Evolutionary conservation across 2,888 invertebrate species (phyloP), one percentile per base, ranked within the genome.

Genomic region (Selenia dentaria): DNA sequence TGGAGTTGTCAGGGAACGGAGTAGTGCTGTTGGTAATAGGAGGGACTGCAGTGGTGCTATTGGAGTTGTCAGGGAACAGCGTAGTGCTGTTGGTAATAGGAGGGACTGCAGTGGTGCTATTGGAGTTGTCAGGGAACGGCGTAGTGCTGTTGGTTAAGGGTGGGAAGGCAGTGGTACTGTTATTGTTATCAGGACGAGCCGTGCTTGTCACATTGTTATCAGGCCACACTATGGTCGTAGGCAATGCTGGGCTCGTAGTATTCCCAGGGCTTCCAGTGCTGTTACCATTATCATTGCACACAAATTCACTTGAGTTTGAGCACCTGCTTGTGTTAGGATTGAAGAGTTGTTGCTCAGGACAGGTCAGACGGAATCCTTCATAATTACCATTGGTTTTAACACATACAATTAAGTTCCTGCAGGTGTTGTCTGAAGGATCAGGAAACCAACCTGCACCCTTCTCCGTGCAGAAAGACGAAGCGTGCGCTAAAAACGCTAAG

Each of bases 371-470:
- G n/a, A 11, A 24, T 5, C 3, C n/a, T 1, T 13, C 4, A 1
- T 5, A 4, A n/a, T 8, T 24, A 5, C 13, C 22, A 8, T 12
- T 13, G 9, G n/a, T 8, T 4, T 12, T 8, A 2, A n/a, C 12
- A n/a, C 33, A 33, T 2, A 24, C 9, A n/a, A 24, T 13, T n/a
- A 4, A 33, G 0, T 24, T 12, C 13, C 24, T 8, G 33, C 33
- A 33, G 2, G 33, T 24, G 11, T 22, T 8, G 24, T 33, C 33
- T n/a, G 22, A 24, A n/a, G 13, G 33, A 8, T 33, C 33, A 9
- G 33, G 33, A 12, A 24, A 33, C 0, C n/a, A 13, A 0, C 33
- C 33, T 1, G 10, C n/a, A 1, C 24, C 33, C 6, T 33, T 33
- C n/a, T 24, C 22, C 4, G n/a, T 22, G 13, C 33, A 33, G 31